Percentiles rank a stretch among this genome's conserved stretches.
Conservation (phyloP, 2,888 invertebrate species). For the Mesorhabditis sp. region DNA sequence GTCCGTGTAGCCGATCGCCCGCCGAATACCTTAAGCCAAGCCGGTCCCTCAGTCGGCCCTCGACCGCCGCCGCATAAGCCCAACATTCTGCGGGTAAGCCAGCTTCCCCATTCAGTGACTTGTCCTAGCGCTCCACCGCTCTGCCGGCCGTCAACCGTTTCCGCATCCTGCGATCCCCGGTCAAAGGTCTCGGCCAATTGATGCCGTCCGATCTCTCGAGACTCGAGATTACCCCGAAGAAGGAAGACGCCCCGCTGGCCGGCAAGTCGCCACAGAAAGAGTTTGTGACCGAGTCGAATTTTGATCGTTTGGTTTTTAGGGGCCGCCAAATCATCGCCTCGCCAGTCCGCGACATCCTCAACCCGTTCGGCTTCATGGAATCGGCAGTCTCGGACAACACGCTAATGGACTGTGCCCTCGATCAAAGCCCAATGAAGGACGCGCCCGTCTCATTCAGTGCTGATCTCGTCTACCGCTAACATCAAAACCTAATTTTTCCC, state of each 20-base stretch:
- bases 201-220: not conserved
- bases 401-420: constrained; percentile 20
- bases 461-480: not conserved
- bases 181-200: not conserved
- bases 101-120: too few relatives aligned
- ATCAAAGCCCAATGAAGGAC: constrained; percentile 21
- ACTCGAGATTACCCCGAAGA: not conserved
- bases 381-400: constrained; percentile 30
- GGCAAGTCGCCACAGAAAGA: not conserved
- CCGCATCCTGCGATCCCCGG: not conserved
- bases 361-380: constrained; percentile 15
- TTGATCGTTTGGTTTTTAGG: not conserved
- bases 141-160: not conserved
- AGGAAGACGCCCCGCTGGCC: not conserved
- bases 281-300: not conserved
- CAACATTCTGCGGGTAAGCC: not conserved
- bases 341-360: not conserved
- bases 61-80: not conserved
- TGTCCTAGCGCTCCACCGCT: not conserved
- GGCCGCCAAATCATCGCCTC: not conserved
- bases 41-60: too few relatives aligned
- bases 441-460: constrained; percentile 16
- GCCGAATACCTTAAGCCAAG: too few relatives aligned
- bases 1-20: not conserved
- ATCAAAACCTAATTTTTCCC: too few relatives aligned